Evolutionary conservation across 37 sponge, comb jelly and placozoan species (phyloP).

Genomic region (Tethya wilhelma): DNA sequence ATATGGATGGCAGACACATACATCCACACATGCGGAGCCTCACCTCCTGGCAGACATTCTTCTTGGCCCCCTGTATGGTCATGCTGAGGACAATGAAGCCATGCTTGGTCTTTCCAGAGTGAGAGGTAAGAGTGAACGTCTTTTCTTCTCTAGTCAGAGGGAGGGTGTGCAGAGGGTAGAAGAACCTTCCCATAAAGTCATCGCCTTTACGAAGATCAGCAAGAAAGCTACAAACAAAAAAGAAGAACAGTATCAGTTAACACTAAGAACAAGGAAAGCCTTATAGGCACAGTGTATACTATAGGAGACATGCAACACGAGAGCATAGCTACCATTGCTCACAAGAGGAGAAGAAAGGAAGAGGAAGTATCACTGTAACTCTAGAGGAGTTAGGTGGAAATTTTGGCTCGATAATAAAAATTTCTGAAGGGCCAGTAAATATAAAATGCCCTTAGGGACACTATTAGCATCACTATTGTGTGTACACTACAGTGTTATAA

Average conservation of each 20-base stretch:
- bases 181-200: conserved; percentile 67
- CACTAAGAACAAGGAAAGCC: background rate
- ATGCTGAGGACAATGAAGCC: conserved; percentile 20
- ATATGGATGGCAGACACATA: background rate
- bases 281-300: no score
- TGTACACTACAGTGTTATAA: no score
- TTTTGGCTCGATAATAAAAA: no score
- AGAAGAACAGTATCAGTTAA: background rate
- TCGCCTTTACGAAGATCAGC: conserved; percentile 35
- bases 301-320: no score
- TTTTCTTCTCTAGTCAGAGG: conserved; percentile 16
- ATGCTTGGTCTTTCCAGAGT: conserved; percentile 37
- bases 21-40: background rate
- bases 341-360: no score
- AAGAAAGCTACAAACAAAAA: no score
- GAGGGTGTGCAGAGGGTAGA: conserved; percentile 32
- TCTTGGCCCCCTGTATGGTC: conserved; percentile 12
- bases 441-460: no score
- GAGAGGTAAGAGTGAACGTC: conserved; percentile 42
- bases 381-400: no score
- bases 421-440: no score
- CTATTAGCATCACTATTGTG: no score
- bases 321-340: no score
- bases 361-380: no score
- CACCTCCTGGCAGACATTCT: background rate